These are phyloP conservation scores for Oryzias melastigma DNA, from an alignment of 2,113 vertebrate species.

Conservation along the genomic window DNA sequence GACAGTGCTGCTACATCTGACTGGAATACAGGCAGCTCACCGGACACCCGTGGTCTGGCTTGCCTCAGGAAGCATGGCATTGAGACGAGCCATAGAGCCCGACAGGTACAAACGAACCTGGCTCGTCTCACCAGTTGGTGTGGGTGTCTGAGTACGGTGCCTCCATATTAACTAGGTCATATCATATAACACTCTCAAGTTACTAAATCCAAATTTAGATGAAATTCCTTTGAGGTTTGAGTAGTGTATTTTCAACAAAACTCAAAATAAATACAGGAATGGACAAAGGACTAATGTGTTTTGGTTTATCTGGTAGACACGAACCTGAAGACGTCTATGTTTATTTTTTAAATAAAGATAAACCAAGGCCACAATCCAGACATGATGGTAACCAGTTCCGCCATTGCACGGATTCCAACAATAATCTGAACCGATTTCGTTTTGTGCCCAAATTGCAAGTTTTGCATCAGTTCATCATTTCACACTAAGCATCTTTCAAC, in stretches of 20 bases:
- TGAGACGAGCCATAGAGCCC: constrained; percentile 90
- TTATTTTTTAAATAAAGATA: no score
- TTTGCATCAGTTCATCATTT: no score
- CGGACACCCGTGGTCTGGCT: constrained; percentile 88
- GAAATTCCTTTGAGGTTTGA: neutral
- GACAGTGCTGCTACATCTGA: constrained; percentile 94
- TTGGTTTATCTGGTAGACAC: neutral
- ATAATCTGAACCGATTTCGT: no score
- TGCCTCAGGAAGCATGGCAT: constrained; percentile 90
- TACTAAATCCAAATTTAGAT: neutral
- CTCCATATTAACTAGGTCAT: neutral
- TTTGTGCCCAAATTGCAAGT: no score
- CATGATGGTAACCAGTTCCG: no score
- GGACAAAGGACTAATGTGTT: no score
- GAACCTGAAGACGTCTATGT: no score
- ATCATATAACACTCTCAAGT: neutral
- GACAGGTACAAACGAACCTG: constrained; percentile 86
- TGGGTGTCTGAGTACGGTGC: constrained; percentile 7
- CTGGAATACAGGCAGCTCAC: constrained; percentile 92
- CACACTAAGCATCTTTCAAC: no score
- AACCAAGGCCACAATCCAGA: no score
- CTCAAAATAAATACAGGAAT: no score
- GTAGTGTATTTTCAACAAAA: no score
- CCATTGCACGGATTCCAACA: no score
- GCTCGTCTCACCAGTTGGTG: constrained; percentile 23